Percentiles rank a stretch among this genome's conserved stretches.
phyloP scores from a whole-genome alignment of 2,888 invertebrate genomes.

The Meiosimyza decipiens region DNA sequence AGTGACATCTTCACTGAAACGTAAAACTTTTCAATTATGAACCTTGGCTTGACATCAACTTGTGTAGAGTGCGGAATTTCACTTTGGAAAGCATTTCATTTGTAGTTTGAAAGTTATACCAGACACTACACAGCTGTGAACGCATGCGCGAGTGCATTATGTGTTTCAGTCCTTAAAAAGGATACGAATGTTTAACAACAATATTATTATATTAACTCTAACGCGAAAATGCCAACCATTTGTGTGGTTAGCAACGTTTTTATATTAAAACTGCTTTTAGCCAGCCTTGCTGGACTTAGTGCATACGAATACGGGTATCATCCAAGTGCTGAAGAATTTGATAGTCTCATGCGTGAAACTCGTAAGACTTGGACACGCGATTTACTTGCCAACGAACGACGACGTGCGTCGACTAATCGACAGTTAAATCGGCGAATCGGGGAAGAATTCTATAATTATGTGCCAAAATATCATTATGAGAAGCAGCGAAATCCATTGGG shows the following conservation, averaged over 20 bases:
- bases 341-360: slow-evolving; percentile 53
- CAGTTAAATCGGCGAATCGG: not conserved
- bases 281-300: slow-evolving; percentile 37
- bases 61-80: slow-evolving; percentile 23
- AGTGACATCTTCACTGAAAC: slow-evolving; percentile 53
- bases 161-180: slow-evolving; percentile 26
- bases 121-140: not conserved
- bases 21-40: slow-evolving; percentile 51
- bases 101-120: slow-evolving; percentile 26
- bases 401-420: slow-evolving; percentile 32
- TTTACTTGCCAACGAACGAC: slow-evolving; percentile 48
- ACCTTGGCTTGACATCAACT: slow-evolving; percentile 29
- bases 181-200: slow-evolving; percentile 13
- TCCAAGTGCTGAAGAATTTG: slow-evolving; percentile 63
- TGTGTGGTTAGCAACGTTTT: slow-evolving; percentile 50
- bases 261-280: slow-evolving; percentile 50
- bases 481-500: not conserved
- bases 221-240: slow-evolving; percentile 48
- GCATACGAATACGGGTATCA: slow-evolving; percentile 60
- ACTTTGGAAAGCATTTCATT: slow-evolving; percentile 35
- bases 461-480: slow-evolving; percentile 53
- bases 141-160: slow-evolving; percentile 33
- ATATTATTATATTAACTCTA: not conserved
- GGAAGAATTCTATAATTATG: slow-evolving; percentile 40
- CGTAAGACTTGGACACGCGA: slow-evolving; percentile 56